Evolutionary conservation across 2,113 vertebrate genomes (phyloP).

Genomic region (Isichthys henryi): DNA sequence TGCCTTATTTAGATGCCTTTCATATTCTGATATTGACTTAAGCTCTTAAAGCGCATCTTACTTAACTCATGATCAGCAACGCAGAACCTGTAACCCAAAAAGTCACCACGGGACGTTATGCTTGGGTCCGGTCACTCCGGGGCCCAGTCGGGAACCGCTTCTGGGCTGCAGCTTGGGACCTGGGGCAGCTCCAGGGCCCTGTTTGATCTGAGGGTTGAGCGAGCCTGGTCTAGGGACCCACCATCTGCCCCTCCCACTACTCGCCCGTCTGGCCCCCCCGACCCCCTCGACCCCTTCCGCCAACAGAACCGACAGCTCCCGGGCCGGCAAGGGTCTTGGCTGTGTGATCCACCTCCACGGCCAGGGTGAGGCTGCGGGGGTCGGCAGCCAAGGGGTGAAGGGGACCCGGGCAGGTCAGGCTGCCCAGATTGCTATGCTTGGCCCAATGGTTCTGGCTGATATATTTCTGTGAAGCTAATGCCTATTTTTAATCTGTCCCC

Average conservation of each 20-base stretch:
- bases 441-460: neutral
- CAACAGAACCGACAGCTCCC: neutral
- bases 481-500: conserved; percentile 16
- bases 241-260: neutral
- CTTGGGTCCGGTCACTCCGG: neutral
- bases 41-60: neutral
- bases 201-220: neutral
- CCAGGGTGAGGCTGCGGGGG: neutral
- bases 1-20: neutral
- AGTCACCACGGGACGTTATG: neutral
- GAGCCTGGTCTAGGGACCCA: neutral
- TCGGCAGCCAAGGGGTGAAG: neutral
- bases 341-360: neutral
- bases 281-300: neutral
- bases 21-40: neutral
- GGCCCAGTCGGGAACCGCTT: neutral
- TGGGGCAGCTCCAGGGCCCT: neutral
- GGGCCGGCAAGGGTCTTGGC: neutral
- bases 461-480: conserved; percentile 1
- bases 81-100: neutral
- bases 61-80: neutral
- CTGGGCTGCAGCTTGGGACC: neutral
- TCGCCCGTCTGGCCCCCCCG: neutral
- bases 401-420: neutral
- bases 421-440: neutral